phyloP scores from a whole-genome alignment of 2,113 vertebrate species.

The Atrichornis clamosus region DNA sequence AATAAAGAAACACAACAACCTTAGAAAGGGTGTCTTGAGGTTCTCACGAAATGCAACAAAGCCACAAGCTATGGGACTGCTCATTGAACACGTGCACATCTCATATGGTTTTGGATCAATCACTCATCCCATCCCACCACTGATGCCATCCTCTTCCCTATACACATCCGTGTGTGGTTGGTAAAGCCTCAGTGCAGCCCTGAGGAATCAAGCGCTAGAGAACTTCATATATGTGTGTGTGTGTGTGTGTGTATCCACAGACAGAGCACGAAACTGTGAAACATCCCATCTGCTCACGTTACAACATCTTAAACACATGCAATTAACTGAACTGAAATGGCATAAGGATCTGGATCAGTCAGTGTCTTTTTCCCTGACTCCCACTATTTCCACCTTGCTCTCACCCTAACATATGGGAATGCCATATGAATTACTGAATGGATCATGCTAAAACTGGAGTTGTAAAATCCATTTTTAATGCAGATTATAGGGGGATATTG shows the following conservation, averaged over 20 bases:
- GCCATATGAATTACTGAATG: conserved; percentile 47
- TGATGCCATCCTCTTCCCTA: background rate
- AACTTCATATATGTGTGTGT: background rate
- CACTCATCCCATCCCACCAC: background rate
- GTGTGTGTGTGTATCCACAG: background rate
- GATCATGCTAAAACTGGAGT: conserved; percentile 29
- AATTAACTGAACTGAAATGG: conserved; percentile 47
- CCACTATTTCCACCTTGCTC: conserved; percentile 45
- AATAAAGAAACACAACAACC: background rate
- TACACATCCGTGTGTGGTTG: accelerated
- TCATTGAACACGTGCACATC: accelerated
- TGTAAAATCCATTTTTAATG: conserved; percentile 27
- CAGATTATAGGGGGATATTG: conserved; percentile 13
- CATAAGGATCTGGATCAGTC: conserved; percentile 37
- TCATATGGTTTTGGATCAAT: accelerated
- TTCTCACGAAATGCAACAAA: background rate
- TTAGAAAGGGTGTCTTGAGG: background rate
- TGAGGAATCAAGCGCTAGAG: background rate
- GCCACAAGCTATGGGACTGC: background rate
- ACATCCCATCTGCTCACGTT: conserved; percentile 57
- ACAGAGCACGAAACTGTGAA: background rate
- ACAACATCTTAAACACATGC: conserved; percentile 1
- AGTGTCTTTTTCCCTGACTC: background rate
- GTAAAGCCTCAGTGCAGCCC: background rate
- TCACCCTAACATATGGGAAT: conserved; percentile 55